phyloP scores from a whole-genome alignment of 2,888 invertebrate genomes.

The Tridacna crocea region DNA sequence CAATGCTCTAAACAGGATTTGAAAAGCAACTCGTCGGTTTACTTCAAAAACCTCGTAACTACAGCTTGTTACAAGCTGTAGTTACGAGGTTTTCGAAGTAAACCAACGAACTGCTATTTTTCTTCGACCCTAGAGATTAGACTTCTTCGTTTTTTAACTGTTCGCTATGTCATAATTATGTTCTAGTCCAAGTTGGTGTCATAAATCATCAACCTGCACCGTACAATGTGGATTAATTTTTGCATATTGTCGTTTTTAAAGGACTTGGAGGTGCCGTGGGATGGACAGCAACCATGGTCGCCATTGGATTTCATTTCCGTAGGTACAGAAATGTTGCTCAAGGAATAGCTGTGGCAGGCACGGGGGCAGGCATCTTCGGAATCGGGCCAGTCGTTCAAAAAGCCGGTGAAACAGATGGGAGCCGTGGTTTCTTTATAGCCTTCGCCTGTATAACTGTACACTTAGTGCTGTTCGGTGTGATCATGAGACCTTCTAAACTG shows the following conservation, averaged over 20 bases:
- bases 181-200: too few relatives aligned
- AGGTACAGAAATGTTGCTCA: constrained; percentile 42
- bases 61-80: too few relatives aligned
- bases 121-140: too few relatives aligned
- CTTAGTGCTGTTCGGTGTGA: constrained; percentile 37
- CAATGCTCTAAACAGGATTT: too few relatives aligned
- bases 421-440: constrained; percentile 44
- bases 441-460: constrained; percentile 43
- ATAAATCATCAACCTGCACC: too few relatives aligned
- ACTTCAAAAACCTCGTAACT: too few relatives aligned
- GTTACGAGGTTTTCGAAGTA: too few relatives aligned
- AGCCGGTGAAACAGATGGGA: constrained; percentile 27
- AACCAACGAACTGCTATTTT: too few relatives aligned
- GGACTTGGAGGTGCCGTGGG: constrained; percentile 48
- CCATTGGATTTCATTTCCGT: constrained; percentile 42
- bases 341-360: constrained; percentile 47
- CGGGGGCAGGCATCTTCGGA: constrained; percentile 42
- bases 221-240: too few relatives aligned
- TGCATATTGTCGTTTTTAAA: neutral
- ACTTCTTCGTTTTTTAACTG: too few relatives aligned
- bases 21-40: too few relatives aligned
- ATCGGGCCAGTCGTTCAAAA: constrained; percentile 33
- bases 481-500: constrained; percentile 36
- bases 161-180: too few relatives aligned
- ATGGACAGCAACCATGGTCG: constrained; percentile 54